Base-by-base conservation (phyloP, 2,888 invertebrate species). In the Caenorhabditis virilis region DNA sequence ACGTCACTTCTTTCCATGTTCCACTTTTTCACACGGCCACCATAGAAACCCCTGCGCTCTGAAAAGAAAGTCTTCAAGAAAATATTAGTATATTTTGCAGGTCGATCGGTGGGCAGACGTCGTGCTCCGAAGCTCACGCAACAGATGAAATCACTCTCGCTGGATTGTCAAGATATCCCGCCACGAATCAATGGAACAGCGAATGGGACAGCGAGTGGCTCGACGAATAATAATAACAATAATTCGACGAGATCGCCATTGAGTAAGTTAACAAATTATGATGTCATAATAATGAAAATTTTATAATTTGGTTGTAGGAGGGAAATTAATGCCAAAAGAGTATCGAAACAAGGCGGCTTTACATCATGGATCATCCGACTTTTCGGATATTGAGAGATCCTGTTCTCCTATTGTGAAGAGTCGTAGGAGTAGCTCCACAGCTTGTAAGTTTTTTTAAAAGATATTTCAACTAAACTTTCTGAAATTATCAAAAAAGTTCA, bases 101-200 rank as follows among this genome's bases (percentile, higher is more conserved):
- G 70, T 46, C 60, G 66, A 9, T 69, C 62, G 41, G 54, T 56
- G 26, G 66, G 75, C 20, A 69, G 78, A n/a, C 75, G 74, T 15
- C 67, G 79, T 36, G 76, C 79, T 27, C 82, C 82, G 2, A 80
- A 80, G 52, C 73, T 82, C 52, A 71, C 76, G 11, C 78, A 79
- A 51, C 82, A 82, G 50, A 82, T 82, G 82, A 82, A 82, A 51
- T 79, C 79, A 7, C 68, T 80, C 23, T 82, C 81, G 13, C 55
- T 82, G 54, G 82, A 82, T 52, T 82, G 80, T 47, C 80, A 82
- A 26, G 81, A 82, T 33, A 75, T 76, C 72, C 80, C 80, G 2
- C 78, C 80, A 20, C 62, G 78, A 4, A 69, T 75, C 33, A 65
- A 62, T 36, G 50, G 26, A 20, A 55, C 41, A 22, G 62, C 69